A percentile compares a stretch with the other conserved stretches of the same genome.
Evolutionary conservation across 2,888 invertebrate species (phyloP).

Genomic region (Drosophila algonquin): DNA sequence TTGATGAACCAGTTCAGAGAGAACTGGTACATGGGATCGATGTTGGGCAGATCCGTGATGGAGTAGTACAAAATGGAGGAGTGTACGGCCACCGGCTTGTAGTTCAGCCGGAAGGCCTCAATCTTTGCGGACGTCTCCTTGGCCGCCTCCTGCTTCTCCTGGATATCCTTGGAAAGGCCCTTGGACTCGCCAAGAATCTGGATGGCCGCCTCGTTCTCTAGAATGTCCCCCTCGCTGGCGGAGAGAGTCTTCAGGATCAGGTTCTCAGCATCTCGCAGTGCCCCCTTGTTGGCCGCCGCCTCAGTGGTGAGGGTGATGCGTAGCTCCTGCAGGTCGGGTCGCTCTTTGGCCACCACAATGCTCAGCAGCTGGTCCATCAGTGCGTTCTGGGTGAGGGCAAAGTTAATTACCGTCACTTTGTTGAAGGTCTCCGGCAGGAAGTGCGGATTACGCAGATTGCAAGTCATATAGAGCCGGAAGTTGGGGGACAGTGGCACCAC

Average conservation of each 20-base stretch:
- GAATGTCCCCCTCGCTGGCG: conserved; percentile 92
- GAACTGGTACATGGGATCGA: conserved; percentile 98
- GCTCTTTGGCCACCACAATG: conserved; percentile 94
- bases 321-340: conserved; percentile 94
- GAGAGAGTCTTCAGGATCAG: conserved; percentile 93
- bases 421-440: conserved; percentile 94
- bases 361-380: conserved; percentile 93
- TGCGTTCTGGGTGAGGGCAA: conserved; percentile 91
- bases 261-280: conserved; percentile 93
- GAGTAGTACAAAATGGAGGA: conserved; percentile 95
- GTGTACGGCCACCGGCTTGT: conserved; percentile 93
- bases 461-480: conserved; percentile 94
- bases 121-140: conserved; percentile 93
- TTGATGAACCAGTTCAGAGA: conserved; percentile 96
- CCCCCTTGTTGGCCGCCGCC: conserved; percentile 91
- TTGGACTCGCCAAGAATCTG: conserved; percentile 94
- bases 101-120: conserved; percentile 91
- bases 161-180: conserved; percentile 91
- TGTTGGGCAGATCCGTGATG: conserved; percentile 92
- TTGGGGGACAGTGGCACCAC: conserved; percentile 91
- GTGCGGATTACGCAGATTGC: conserved; percentile 94
- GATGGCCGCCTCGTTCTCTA: conserved; percentile 96
- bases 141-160: conserved; percentile 92
- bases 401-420: conserved; percentile 94
- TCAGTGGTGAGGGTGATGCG: conserved; percentile 91